A percentile compares a stretch with the other conserved stretches of the same genome.
These are phyloP conservation scores for Thoracochromis brauschi DNA, from an alignment of 2,113 vertebrate species.

Conservation along the genomic window DNA sequence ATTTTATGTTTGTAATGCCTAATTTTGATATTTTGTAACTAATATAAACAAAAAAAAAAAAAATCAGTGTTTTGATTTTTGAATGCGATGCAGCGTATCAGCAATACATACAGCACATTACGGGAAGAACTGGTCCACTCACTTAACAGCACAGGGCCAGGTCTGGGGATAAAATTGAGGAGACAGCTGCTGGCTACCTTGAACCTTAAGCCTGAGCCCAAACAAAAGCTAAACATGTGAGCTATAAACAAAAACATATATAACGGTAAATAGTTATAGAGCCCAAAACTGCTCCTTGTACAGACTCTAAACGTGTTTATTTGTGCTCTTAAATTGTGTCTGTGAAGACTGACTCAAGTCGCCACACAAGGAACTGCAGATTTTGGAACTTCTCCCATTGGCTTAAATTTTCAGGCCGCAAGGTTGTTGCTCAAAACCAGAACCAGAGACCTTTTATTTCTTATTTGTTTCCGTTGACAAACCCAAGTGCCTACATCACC, in stretches of 20 bases:
- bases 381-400: neutral
- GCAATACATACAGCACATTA: neutral
- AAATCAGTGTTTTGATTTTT: neutral
- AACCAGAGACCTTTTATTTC: neutral
- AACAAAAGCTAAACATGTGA: neutral
- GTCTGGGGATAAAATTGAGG: accelerated
- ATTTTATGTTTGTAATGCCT: neutral
- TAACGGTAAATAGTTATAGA: neutral
- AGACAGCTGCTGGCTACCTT: neutral
- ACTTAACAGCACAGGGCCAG: neutral
- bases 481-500: neutral
- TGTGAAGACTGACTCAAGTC: neutral
- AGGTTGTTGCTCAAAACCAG: neutral
- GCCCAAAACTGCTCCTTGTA: neutral
- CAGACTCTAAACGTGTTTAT: neutral
- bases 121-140: neutral
- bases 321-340: neutral
- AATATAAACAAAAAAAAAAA: neutral
- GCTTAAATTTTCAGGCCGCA: neutral
- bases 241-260: neutral
- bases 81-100: accelerated
- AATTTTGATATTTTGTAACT: neutral
- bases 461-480: neutral
- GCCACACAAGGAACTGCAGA: neutral
- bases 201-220: accelerated